Evolutionary conservation across 2,113 vertebrate species (phyloP).

Genomic region (Gasterosteus nipponicus): DNA sequence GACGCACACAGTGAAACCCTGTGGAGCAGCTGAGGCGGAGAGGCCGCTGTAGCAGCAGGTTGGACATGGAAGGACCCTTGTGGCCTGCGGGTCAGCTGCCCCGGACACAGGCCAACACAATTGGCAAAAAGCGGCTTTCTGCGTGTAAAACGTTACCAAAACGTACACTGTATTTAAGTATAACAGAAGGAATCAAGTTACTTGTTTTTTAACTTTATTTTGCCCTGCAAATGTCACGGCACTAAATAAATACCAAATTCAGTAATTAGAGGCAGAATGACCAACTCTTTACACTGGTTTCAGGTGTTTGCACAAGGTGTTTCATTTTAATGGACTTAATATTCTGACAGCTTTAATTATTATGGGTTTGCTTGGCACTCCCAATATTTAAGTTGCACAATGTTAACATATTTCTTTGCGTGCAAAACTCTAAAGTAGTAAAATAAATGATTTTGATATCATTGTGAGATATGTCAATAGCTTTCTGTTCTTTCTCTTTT

Average conservation of each 20-base stretch:
- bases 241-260: too few relatives aligned
- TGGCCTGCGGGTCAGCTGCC: slow-evolving; percentile 65
- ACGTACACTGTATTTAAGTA: not conserved
- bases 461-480: not conserved
- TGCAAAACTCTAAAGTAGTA: too few relatives aligned
- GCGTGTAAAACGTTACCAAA: not conserved
- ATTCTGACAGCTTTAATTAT: not conserved
- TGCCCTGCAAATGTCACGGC: not conserved
- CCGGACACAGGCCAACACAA: slow-evolving; percentile 39
- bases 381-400: too few relatives aligned
- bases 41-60: slow-evolving; percentile 60
- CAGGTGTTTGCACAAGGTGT: too few relatives aligned
- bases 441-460: too few relatives aligned
- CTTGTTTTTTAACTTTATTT: not conserved
- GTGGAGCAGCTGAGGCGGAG: slow-evolving; percentile 67
- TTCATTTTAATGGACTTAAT: too few relatives aligned
- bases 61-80: slow-evolving; percentile 63
- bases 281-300: not conserved
- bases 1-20: not conserved
- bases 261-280: not conserved
- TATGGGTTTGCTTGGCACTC: not conserved
- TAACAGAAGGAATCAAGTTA: not conserved
- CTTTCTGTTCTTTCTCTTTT: not conserved
- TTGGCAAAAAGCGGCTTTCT: slow-evolving; percentile 20
- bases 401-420: too few relatives aligned